A percentile compares a stretch with the other conserved stretches of the same genome.
Conservation (phyloP, 2,113 vertebrate species). For the Chionomys nivalis region DNA sequence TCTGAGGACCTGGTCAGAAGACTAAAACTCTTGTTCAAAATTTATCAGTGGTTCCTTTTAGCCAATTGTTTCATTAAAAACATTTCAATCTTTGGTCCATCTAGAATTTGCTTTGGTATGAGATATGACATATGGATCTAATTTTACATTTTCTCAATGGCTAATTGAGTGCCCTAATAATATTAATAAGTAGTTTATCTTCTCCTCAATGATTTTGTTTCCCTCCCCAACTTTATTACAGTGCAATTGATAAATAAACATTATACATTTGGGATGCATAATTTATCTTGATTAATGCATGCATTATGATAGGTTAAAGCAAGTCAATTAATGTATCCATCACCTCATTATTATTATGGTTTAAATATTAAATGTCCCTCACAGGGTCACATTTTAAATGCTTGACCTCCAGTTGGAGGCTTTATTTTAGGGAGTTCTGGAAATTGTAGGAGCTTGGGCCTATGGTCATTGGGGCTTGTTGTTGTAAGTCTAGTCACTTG, state of each 20-base stretch:
- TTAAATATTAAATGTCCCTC: not conserved
- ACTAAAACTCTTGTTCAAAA: not conserved
- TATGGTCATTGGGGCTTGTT: no score
- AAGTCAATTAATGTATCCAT: not conserved
- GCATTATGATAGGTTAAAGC: not conserved
- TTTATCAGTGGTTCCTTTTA: constrained; percentile 14
- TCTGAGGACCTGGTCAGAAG: not conserved
- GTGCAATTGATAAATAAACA: not conserved
- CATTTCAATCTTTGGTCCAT: not conserved
- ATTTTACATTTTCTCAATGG: constrained; percentile 42
- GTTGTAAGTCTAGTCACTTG: not conserved
- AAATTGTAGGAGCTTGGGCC: not conserved
- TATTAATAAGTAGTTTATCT: not conserved
- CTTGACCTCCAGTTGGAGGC: not conserved
- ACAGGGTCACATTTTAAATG: not conserved
- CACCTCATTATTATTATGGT: not conserved
- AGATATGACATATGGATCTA: not conserved
- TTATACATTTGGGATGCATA: not conserved
- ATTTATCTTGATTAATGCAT: not conserved
- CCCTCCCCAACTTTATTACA: not conserved
- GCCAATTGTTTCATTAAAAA: constrained; percentile 32
- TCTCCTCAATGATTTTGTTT: not conserved
- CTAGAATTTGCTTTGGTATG: not conserved
- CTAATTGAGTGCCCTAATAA: not conserved
- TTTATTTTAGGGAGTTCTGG: not conserved